These are phyloP conservation scores for Cyrtodaria siliqua DNA, from an alignment of 2,888 invertebrate genomes.

Conservation along the genomic window DNA sequence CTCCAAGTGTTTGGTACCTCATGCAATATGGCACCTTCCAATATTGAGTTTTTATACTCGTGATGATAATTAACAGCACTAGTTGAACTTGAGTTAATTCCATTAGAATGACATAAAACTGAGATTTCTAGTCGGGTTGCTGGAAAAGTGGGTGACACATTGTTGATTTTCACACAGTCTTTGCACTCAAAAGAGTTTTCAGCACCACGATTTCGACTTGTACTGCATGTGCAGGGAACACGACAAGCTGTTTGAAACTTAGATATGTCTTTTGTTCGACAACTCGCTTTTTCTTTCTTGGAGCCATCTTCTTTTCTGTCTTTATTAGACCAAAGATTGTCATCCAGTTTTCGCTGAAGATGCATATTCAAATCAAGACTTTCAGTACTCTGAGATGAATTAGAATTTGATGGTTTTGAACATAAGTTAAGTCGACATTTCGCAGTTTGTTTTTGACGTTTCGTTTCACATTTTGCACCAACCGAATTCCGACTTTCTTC, in stretches of 20 bases:
- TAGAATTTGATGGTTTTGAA: conserved; percentile 73
- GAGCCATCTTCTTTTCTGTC: conserved; percentile 70
- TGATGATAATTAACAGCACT: conserved; percentile 35
- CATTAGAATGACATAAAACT: conserved; percentile 55
- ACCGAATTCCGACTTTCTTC: conserved; percentile 55
- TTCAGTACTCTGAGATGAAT: conserved; percentile 78
- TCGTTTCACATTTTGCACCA: conserved; percentile 62
- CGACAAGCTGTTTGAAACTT: conserved; percentile 68
- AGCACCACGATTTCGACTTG: conserved; percentile 39
- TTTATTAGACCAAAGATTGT: conserved; percentile 74
- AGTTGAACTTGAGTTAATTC: conserved; percentile 42
- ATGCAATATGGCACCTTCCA: conserved; percentile 51
- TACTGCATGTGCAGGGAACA: conserved; percentile 36
- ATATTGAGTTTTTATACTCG: conserved; percentile 44
- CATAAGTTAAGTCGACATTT: conserved; percentile 69
- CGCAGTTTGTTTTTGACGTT: conserved; percentile 72
- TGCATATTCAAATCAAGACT: conserved; percentile 75
- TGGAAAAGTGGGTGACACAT: conserved; percentile 39
- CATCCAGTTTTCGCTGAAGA: conserved; percentile 63
- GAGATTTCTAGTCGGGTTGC: conserved; percentile 45
- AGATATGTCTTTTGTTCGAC: conserved; percentile 78
- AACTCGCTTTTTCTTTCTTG: conserved; percentile 76
- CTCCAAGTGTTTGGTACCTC: conserved; percentile 83
- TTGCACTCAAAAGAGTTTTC: conserved; percentile 25
- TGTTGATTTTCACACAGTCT: conserved; percentile 59